Conservation (phyloP, 2,797 vertebrate genomes). For the Sebastes steindachneri region DNA sequence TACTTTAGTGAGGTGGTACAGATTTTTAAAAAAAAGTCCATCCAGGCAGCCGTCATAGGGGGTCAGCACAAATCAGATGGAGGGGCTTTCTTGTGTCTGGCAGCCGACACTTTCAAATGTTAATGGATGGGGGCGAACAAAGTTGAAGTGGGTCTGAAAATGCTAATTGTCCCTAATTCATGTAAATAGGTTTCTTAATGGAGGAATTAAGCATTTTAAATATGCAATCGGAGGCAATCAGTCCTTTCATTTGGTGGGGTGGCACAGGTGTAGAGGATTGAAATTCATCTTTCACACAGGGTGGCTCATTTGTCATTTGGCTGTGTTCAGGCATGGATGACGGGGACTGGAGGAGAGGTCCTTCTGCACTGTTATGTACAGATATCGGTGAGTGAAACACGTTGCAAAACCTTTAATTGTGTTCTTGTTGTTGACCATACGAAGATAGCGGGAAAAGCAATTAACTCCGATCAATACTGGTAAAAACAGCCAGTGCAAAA, state of each 20-base stretch:
- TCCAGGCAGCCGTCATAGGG: slow-evolving; percentile 69
- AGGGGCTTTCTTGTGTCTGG: slow-evolving; percentile 87
- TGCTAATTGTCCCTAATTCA: slow-evolving; percentile 89
- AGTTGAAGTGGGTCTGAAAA: slow-evolving; percentile 88
- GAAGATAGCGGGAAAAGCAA: slow-evolving; percentile 67
- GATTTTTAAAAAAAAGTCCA: slow-evolving; percentile 70
- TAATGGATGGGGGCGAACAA: slow-evolving; percentile 90
- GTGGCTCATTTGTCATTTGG: slow-evolving; percentile 86
- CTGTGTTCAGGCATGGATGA: slow-evolving; percentile 79
- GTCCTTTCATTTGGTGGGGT: slow-evolving; percentile 85
- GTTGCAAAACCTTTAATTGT: slow-evolving; percentile 69
- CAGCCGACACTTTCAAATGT: slow-evolving; percentile 92
- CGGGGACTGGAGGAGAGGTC: slow-evolving; percentile 66
- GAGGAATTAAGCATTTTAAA: slow-evolving; percentile 88
- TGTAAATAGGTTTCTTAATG: slow-evolving; percentile 89
- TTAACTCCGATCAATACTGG: slow-evolving; percentile 66
- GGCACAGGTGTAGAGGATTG: slow-evolving; percentile 87
- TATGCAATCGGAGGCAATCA: slow-evolving; percentile 86
- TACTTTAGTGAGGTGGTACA: slow-evolving; percentile 59
- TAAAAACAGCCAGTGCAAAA: slow-evolving; percentile 50
- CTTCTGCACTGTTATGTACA: slow-evolving; percentile 58
- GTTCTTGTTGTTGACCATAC: slow-evolving; percentile 63
- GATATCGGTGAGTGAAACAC: slow-evolving; percentile 57
- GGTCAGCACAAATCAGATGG: slow-evolving; percentile 87
- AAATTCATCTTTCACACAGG: slow-evolving; percentile 85